A percentile compares a stretch with the other conserved stretches of the same genome.
These are phyloP conservation scores for Battus philenor DNA, from an alignment of 1,140 invertebrate species.

Conservation along the genomic window DNA sequence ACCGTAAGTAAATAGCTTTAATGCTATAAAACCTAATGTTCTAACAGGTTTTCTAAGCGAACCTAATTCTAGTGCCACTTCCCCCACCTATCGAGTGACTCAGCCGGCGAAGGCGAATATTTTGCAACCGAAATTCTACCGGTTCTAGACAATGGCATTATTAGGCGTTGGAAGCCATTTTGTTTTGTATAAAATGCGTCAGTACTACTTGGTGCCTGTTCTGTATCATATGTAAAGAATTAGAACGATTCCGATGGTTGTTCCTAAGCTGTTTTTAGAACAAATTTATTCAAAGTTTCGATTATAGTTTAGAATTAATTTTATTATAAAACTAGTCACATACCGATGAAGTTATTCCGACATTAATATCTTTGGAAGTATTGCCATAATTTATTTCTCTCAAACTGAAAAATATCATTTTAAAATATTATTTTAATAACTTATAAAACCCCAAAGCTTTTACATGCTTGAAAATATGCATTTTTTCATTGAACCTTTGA, in stretches of 20 bases:
- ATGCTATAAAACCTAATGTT: constrained; percentile 17
- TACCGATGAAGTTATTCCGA: too few relatives aligned
- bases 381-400: too few relatives aligned
- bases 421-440: too few relatives aligned
- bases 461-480: too few relatives aligned
- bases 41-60: constrained; percentile 10
- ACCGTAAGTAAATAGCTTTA: neutral
- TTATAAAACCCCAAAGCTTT: too few relatives aligned
- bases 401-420: too few relatives aligned
- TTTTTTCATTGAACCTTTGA: too few relatives aligned
- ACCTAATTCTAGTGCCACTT: constrained; percentile 23
- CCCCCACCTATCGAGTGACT: constrained; percentile 41
- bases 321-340: too few relatives aligned
- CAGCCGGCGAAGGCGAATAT: constrained; percentile 54
- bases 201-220: constrained; percentile 1
- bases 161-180: constrained; percentile 59
- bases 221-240: constrained; percentile 15
- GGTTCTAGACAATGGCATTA: constrained; percentile 67
- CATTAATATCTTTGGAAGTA: too few relatives aligned
- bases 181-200: constrained; percentile 31
- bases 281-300: too few relatives aligned
- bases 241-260: neutral
- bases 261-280: too few relatives aligned
- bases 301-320: too few relatives aligned
- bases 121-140: constrained; percentile 70